These are phyloP conservation scores for Penaeus japonicus DNA, from an alignment of 1,140 invertebrate species.

Conservation along the genomic window DNA sequence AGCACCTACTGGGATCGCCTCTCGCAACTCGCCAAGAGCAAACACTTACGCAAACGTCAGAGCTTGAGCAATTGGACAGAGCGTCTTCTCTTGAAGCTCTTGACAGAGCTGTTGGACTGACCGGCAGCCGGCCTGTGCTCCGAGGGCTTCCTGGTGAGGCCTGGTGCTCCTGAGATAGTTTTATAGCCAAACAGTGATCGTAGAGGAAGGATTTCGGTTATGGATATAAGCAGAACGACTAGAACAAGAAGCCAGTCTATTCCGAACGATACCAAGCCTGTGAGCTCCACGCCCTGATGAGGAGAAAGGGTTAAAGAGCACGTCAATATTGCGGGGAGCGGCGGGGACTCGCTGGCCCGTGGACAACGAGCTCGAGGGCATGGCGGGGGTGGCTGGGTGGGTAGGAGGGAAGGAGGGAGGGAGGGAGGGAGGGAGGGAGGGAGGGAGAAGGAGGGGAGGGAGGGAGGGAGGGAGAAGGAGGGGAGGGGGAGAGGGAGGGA, in stretches of 20 bases:
- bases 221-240: conserved; percentile 30
- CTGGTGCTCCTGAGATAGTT: neutral
- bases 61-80: conserved; percentile 23
- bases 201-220: conserved; percentile 16
- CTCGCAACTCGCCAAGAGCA: neutral
- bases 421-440: too few species aligned
- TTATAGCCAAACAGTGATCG: conserved; percentile 32
- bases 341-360: too few species aligned
- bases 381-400: too few species aligned
- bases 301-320: neutral
- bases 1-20: neutral
- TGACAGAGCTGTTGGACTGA: neutral
- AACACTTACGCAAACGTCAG: conserved; percentile 18
- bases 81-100: neutral
- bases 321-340: too few species aligned
- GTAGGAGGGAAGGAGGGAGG: too few species aligned
- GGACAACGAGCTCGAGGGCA: too few species aligned
- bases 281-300: conserved; percentile 35
- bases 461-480: too few species aligned
- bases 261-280: conserved; percentile 21
- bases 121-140: neutral
- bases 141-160: neutral
- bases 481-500: too few species aligned
- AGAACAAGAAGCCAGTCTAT: conserved; percentile 31
- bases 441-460: too few species aligned